phyloP scores from a whole-genome alignment of 2,797 vertebrate genomes.

The Cyclopterus lumpus region DNA sequence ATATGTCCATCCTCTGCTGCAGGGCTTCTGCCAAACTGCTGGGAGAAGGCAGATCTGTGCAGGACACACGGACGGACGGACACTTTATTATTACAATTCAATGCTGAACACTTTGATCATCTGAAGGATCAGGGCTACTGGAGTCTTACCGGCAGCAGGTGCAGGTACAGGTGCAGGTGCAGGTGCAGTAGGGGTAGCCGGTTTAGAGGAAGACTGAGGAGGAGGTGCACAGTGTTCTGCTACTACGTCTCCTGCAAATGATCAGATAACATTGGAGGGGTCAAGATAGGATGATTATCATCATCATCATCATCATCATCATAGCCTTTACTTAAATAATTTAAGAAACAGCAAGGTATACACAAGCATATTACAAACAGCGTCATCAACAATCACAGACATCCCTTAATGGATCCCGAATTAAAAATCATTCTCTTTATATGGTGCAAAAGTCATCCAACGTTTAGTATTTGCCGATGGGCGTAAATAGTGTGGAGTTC shows the following conservation, averaged over 20 bases:
- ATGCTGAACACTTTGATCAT: not conserved
- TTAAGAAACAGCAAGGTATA: not conserved
- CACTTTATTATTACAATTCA: not conserved
- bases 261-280: conserved; percentile 23
- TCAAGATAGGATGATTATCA: conserved; percentile 1
- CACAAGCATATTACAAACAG: not conserved
- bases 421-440: not conserved
- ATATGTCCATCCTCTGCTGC: conserved; percentile 92
- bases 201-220: conserved; percentile 59
- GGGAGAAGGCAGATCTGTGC: conserved; percentile 80
- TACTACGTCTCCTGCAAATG: conserved; percentile 62
- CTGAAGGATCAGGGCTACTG: not conserved
- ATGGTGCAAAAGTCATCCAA: not conserved
- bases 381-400: not conserved
- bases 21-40: conserved; percentile 87
- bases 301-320: not conserved
- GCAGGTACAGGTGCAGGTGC: conserved; percentile 47
- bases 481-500: not conserved
- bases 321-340: not conserved
- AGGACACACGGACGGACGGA: not conserved
- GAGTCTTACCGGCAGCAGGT: conserved; percentile 68
- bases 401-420: not conserved
- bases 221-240: conserved; percentile 55
- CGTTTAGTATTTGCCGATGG: not conserved
- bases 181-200: conserved; percentile 49